phyloP scores from a whole-genome alignment of 2,113 vertebrate genomes.

The Pipra filicauda region DNA sequence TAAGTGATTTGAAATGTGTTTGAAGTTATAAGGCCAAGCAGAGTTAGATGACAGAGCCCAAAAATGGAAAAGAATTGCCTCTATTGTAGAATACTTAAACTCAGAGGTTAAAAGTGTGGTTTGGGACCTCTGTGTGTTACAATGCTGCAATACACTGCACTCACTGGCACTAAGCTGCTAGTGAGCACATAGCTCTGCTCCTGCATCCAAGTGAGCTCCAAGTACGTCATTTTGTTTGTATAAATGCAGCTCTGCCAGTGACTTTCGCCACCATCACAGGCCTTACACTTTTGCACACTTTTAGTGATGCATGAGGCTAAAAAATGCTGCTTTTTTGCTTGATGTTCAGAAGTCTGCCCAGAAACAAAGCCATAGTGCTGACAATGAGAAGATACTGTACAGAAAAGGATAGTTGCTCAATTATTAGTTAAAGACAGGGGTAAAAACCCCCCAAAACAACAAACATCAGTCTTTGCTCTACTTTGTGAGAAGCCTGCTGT shows the following conservation, averaged over 20 bases:
- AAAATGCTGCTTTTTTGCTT: background rate
- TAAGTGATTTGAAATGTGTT: background rate
- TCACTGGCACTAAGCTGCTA: background rate
- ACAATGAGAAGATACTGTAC: background rate
- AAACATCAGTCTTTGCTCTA: background rate
- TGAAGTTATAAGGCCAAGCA: background rate
- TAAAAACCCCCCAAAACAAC: background rate
- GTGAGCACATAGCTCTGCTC: background rate
- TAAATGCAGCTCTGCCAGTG: background rate
- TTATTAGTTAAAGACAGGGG: background rate
- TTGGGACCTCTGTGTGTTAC: rapidly evolving
- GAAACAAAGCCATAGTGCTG: background rate
- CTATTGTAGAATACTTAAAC: background rate
- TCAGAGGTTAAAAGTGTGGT: background rate
- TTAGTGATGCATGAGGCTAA: background rate
- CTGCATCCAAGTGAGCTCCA: background rate
- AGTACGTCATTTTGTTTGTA: background rate
- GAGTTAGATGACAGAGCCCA: background rate
- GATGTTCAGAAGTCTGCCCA: background rate
- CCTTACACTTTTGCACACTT: no score
- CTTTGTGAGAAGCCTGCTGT: background rate
- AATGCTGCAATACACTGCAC: background rate
- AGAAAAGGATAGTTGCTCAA: background rate
- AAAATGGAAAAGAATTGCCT: background rate
- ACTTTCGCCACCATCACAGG: background rate